Conservation (phyloP, 2,888 invertebrate species). For the Alloscopus bannaensis region DNA sequence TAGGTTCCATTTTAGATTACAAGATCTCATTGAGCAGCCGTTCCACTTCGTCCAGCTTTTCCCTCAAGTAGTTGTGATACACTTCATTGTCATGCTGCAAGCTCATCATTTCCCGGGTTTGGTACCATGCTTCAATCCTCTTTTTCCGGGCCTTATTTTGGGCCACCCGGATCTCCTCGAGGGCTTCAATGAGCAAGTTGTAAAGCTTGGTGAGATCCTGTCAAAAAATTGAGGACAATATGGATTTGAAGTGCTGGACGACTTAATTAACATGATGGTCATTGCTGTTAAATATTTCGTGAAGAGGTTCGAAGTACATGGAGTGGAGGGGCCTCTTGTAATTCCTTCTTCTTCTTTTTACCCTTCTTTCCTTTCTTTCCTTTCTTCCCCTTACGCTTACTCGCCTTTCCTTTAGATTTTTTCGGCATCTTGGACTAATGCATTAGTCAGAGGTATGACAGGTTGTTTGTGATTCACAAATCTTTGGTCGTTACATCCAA, state of each 20-base stretch:
- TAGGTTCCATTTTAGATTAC: constrained; percentile 44
- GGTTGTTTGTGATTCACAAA: too few species aligned
- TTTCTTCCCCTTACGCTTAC: constrained; percentile 47
- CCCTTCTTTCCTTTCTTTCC: constrained; percentile 26
- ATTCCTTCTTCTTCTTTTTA: constrained; percentile 41
- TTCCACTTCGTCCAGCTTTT: constrained; percentile 67
- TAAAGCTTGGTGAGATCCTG: constrained; percentile 68
- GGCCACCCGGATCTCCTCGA: constrained; percentile 59
- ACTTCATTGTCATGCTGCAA: constrained; percentile 69
- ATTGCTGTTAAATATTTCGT: not conserved
- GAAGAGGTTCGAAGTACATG: constrained; percentile 43
- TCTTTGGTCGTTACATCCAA: too few species aligned
- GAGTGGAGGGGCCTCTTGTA: constrained; percentile 65
- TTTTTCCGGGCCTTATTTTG: constrained; percentile 66
- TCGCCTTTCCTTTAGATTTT: constrained; percentile 39
- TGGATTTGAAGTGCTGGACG: not conserved
- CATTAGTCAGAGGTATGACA: too few species aligned
- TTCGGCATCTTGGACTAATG: constrained; percentile 47
- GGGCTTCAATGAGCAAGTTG: constrained; percentile 63
- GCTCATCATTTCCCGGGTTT: constrained; percentile 68
- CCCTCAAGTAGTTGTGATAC: constrained; percentile 67
- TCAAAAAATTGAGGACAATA: not conserved
- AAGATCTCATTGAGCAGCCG: constrained; percentile 63
- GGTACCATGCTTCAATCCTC: constrained; percentile 71
- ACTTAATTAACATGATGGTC: not conserved